Conservation (phyloP, 2,797 vertebrate genomes). For the Melanotaenia trifasciata region DNA sequence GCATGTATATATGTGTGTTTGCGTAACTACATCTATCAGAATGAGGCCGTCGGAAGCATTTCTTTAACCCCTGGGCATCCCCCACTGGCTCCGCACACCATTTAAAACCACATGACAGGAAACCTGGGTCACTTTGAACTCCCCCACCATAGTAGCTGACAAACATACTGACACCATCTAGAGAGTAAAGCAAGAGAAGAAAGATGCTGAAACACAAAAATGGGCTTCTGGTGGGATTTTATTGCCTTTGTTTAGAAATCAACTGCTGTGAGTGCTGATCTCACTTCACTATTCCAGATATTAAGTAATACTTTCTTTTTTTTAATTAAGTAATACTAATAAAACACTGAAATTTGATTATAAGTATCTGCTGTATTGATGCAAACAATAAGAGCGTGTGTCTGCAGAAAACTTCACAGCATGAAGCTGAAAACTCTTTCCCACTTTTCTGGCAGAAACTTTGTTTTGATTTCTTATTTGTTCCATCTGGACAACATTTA, state of each 20-base stretch:
- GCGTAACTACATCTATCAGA: constrained; percentile 67
- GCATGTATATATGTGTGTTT: constrained; percentile 23
- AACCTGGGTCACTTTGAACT: constrained; percentile 77
- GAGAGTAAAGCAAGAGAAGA: constrained; percentile 1
- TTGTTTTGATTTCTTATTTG: constrained; percentile 26
- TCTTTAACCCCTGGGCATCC: constrained; percentile 76
- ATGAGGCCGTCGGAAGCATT: constrained; percentile 73
- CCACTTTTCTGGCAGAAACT: constrained; percentile 18
- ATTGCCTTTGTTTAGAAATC: constrained; percentile 31
- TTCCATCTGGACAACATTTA: constrained; percentile 61
- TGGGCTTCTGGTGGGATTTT: not conserved
- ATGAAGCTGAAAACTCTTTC: constrained; percentile 8
- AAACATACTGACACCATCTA: constrained; percentile 58
- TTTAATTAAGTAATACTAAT: constrained; percentile 10
- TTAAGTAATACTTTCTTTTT: not conserved
- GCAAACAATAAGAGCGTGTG: constrained; percentile 12
- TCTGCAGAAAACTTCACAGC: not conserved
- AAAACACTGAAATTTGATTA: not conserved
- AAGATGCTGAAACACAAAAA: constrained; percentile 13
- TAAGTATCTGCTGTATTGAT: constrained; percentile 16
- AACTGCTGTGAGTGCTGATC: not conserved
- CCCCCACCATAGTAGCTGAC: constrained; percentile 32
- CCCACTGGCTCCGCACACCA: constrained; percentile 77
- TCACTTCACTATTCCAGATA: not conserved
- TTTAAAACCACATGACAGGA: constrained; percentile 84